A percentile compares a stretch with the other conserved stretches of the same genome.
phyloP scores from a whole-genome alignment of 2,113 vertebrate genomes.

The Notarius quadriscutis region DNA sequence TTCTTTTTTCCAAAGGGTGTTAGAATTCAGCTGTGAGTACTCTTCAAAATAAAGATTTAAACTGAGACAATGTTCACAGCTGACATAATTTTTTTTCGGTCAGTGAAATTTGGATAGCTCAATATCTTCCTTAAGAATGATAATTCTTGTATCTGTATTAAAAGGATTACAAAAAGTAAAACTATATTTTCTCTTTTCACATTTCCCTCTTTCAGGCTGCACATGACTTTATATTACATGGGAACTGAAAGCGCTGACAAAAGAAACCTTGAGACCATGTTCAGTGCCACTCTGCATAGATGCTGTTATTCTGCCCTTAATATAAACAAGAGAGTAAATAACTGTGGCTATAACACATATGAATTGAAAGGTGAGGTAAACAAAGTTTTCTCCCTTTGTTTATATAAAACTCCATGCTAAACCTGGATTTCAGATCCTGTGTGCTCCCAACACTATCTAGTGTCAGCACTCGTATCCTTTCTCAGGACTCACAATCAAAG shows the following conservation, averaged over 20 bases:
- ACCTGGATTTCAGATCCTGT: neutral
- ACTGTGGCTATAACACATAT: neutral
- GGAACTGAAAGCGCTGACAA: slow-evolving; percentile 45
- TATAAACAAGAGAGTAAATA: neutral
- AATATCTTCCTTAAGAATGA: neutral
- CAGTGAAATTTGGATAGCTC: neutral
- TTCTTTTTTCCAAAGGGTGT: neutral
- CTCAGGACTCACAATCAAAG: slow-evolving; percentile 13
- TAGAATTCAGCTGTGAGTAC: neutral
- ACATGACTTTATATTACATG: neutral
- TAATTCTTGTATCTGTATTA: neutral
- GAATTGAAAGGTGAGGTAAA: neutral
- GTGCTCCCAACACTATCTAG: neutral
- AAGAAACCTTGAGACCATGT: neutral
- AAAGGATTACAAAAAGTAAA: neutral
- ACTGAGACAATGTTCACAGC: neutral
- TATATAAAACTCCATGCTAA: neutral
- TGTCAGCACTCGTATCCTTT: slow-evolving; percentile 9
- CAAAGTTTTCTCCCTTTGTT: neutral
- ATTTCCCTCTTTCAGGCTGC: neutral
- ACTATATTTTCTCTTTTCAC: neutral
- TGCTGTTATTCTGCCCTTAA: neutral
- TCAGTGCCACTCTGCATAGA: neutral
- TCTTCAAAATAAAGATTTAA: neutral
- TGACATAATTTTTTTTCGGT: neutral